Conservation (phyloP, 2,113 vertebrate genomes). For the Antechinus flavipes region DNA sequence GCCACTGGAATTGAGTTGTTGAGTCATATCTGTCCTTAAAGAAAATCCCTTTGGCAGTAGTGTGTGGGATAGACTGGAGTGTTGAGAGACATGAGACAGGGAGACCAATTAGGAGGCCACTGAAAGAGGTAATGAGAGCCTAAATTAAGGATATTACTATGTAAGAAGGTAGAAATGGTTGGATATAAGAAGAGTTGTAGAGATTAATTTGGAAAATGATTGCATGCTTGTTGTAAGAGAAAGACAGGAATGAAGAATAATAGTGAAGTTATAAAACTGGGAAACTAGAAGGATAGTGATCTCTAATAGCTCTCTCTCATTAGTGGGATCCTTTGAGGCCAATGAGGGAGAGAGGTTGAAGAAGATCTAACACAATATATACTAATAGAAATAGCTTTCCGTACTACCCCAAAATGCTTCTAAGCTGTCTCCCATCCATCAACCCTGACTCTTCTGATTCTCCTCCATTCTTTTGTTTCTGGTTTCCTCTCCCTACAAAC, state of each 20-base stretch:
- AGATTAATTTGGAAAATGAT: background rate
- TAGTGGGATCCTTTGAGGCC: background rate
- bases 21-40: background rate
- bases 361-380: background rate
- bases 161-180: background rate
- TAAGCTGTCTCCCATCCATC: background rate
- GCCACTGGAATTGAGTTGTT: background rate
- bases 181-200: background rate
- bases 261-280: background rate
- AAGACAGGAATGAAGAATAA: background rate
- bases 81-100: background rate
- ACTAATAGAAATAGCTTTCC: background rate
- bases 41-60: background rate
- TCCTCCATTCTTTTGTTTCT: background rate
- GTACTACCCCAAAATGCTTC: background rate
- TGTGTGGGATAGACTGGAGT: background rate
- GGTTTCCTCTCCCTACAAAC: background rate
- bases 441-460: background rate
- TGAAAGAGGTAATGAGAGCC: background rate
- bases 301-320: background rate
- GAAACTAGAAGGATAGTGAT: background rate
- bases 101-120: background rate
- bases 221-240: background rate
- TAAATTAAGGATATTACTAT: background rate
- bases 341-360: background rate